Percentiles rank a stretch among this genome's conserved stretches.
Conservation (phyloP, 1,140 invertebrate species). For the Dolichoris vasculosae region DNA sequence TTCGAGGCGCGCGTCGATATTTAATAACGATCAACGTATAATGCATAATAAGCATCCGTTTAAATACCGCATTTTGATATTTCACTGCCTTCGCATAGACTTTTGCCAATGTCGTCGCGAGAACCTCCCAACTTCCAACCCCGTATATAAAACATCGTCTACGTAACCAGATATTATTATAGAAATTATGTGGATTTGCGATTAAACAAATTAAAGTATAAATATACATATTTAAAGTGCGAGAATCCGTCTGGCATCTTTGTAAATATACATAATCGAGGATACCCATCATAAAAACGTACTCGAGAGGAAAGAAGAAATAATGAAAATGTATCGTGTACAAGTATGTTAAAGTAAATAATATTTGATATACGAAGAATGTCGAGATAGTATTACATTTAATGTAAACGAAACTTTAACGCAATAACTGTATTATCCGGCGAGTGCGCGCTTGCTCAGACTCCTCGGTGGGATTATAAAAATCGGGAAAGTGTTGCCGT, state of each 20-base stretch:
- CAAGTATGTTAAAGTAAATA: slow-evolving; percentile 35
- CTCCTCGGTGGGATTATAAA: background rate
- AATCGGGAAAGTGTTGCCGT: background rate
- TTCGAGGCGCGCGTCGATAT: slow-evolving; percentile 5
- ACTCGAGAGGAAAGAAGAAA: slow-evolving; percentile 28
- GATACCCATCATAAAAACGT: slow-evolving; percentile 48
- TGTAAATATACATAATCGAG: slow-evolving; percentile 48
- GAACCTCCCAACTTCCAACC: background rate
- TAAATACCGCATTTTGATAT: background rate
- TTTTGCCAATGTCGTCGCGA: slow-evolving; percentile 1
- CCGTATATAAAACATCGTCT: slow-evolving; percentile 12
- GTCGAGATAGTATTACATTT: slow-evolving; percentile 44
- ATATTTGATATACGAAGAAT: slow-evolving; percentile 11
- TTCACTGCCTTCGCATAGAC: slow-evolving; percentile 27
- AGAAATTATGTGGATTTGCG: slow-evolving; percentile 38
- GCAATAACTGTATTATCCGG: slow-evolving; percentile 46
- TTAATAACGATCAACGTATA: background rate
- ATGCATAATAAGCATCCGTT: background rate
- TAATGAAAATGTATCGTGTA: slow-evolving; percentile 26
- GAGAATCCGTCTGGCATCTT: slow-evolving; percentile 30
- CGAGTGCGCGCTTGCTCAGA: slow-evolving; percentile 4
- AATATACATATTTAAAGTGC: slow-evolving; percentile 39
- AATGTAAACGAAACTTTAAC: slow-evolving; percentile 41
- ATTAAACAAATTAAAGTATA: slow-evolving; percentile 40
- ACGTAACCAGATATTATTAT: slow-evolving; percentile 36